Conservation (phyloP, 2,113 vertebrate genomes). For the Tragelaphus buxtoni region DNA sequence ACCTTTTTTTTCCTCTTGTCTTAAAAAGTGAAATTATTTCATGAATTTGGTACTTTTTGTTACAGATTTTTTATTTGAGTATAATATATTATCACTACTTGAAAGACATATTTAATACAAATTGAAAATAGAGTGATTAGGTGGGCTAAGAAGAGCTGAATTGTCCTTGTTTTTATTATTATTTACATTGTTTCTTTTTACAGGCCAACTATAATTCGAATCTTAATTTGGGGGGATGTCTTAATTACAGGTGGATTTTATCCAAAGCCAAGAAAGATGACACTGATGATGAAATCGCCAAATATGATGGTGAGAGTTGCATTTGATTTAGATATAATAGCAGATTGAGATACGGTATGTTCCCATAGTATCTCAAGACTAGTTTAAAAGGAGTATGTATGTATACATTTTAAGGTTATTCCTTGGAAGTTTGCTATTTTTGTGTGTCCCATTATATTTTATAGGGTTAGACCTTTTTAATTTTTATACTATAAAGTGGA, state of each 20-base stretch:
- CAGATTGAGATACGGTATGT: neutral
- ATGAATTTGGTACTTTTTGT: neutral
- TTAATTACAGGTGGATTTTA: slow-evolving; percentile 89
- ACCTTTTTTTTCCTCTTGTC: neutral
- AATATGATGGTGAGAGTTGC: slow-evolving; percentile 92
- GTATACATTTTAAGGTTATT: neutral
- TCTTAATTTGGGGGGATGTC: slow-evolving; percentile 3
- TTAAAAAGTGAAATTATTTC: neutral
- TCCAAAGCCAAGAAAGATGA: slow-evolving; percentile 98
- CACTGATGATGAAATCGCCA: slow-evolving; percentile 96
- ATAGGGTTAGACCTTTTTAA: neutral
- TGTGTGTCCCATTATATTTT: neutral
- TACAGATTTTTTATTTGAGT: neutral
- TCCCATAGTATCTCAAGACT: neutral
- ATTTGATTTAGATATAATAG: neutral
- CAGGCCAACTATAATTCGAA: neutral
- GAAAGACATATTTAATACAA: neutral
- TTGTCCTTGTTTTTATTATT: neutral
- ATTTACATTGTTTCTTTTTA: neutral
- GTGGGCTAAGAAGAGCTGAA: neutral
- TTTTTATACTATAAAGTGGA: neutral
- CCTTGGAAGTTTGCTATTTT: neutral
- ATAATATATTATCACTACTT: neutral
- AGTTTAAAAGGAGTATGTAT: neutral
- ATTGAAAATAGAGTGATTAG: neutral